Percentiles rank a stretch among this genome's conserved stretches.
Conservation (phyloP, 2,113 vertebrate species). For the Tachysurus vachellii region DNA sequence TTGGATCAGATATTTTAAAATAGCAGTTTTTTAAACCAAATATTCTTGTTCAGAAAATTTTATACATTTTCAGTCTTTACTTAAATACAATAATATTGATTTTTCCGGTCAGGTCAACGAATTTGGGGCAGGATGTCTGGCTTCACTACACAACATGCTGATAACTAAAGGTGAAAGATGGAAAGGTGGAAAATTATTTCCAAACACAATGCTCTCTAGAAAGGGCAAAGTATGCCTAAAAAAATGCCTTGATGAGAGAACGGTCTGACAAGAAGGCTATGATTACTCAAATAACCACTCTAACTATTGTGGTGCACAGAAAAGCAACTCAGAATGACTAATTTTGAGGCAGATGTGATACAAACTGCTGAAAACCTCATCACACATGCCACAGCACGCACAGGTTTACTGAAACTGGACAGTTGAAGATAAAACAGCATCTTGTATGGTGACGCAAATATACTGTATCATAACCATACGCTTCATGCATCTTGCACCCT, state of each 20-base stretch:
- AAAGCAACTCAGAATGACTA: neutral
- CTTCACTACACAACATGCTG: neutral
- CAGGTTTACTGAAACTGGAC: neutral
- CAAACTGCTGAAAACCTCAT: neutral
- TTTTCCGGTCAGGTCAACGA: neutral
- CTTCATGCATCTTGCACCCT: neutral
- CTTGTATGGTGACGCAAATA: neutral
- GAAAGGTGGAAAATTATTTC: neutral
- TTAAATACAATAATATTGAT: neutral
- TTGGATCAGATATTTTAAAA: neutral
- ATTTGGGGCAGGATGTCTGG: neutral
- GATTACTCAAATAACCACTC: neutral
- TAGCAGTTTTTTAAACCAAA: neutral
- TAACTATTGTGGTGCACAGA: neutral
- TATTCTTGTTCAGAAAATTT: neutral
- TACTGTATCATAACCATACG: neutral
- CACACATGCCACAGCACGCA: too few species aligned
- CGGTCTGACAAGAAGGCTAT: neutral
- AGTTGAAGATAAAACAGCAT: neutral
- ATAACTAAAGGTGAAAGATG: neutral
- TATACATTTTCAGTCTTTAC: neutral
- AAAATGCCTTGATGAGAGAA: neutral
- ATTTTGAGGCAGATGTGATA: neutral
- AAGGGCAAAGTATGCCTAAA: neutral
- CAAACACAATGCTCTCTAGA: neutral